These are phyloP conservation scores for Lepidocyrtinus sp. DNA, from an alignment of 2,888 invertebrate genomes.

Conservation along the genomic window DNA sequence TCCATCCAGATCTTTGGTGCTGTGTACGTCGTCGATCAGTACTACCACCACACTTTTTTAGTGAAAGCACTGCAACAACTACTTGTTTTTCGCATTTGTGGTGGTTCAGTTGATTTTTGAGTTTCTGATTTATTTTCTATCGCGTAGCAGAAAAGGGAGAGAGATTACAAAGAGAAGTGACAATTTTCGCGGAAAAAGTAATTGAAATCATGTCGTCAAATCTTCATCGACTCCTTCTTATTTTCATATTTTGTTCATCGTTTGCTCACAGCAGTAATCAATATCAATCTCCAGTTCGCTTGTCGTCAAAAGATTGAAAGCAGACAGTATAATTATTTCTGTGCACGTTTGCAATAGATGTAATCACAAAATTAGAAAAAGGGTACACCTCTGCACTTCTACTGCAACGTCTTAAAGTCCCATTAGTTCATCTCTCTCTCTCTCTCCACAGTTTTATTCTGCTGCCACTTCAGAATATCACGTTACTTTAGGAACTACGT, in stretches of 20 bases:
- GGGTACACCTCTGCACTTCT: background rate
- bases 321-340: conserved; percentile 14
- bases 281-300: conserved; percentile 47
- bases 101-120: background rate
- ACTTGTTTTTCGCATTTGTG: conserved; percentile 13
- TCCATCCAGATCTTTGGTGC: conserved; percentile 63
- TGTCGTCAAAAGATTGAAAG: conserved; percentile 5
- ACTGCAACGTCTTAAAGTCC: background rate
- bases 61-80: conserved; percentile 18
- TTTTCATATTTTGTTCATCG: conserved; percentile 56
- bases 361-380: conserved; percentile 7
- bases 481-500: background rate
- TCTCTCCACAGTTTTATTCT: no score
- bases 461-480: background rate
- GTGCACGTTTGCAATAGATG: conserved; percentile 18
- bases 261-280: conserved; percentile 54
- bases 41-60: conserved; percentile 11
- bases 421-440: background rate
- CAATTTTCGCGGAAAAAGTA: conserved; percentile 2
- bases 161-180: background rate
- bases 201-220: conserved; percentile 55
- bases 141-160: background rate
- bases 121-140: no score
- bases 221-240: conserved; percentile 55
- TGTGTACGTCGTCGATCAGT: conserved; percentile 40